These are phyloP conservation scores for Macaria notata DNA, from an alignment of 2,888 invertebrate genomes.

Conservation along the genomic window DNA sequence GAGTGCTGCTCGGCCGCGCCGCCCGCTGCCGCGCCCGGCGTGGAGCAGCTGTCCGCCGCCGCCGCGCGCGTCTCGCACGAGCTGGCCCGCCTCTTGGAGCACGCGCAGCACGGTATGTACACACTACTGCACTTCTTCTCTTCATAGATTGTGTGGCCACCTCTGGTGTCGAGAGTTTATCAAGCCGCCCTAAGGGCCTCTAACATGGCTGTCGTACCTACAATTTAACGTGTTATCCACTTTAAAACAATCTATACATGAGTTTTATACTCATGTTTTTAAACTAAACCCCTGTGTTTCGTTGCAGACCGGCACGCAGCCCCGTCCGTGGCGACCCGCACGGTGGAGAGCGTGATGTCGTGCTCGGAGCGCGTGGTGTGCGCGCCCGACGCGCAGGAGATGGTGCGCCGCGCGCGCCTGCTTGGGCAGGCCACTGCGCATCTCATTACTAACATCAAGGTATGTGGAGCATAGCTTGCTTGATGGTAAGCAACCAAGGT, in stretches of 20 bases:
- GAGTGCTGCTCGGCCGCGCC: slow-evolving; percentile 84
- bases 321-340: slow-evolving; percentile 85
- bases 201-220: no score
- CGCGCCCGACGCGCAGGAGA: slow-evolving; percentile 94
- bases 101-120: slow-evolving; percentile 87
- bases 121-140: no score
- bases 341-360: slow-evolving; percentile 94
- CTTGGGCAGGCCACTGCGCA: slow-evolving; percentile 97
- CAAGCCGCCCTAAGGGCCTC: no score
- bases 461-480: slow-evolving; percentile 28
- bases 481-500: no score
- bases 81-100: slow-evolving; percentile 93
- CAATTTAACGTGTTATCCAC: no score
- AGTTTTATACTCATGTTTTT: background rate
- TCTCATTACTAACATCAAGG: slow-evolving; percentile 96
- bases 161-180: no score
- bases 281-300: no score
- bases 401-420: slow-evolving; percentile 95
- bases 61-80: slow-evolving; percentile 94
- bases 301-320: slow-evolving; percentile 80
- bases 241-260: no score
- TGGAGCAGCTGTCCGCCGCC: slow-evolving; percentile 90
- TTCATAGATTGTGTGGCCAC: no score
- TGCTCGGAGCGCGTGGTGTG: slow-evolving; percentile 94
- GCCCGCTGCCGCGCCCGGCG: slow-evolving; percentile 81